Evolutionary conservation across 2,797 vertebrate species (phyloP).

Genomic region (Numenius phaeopus): DNA sequence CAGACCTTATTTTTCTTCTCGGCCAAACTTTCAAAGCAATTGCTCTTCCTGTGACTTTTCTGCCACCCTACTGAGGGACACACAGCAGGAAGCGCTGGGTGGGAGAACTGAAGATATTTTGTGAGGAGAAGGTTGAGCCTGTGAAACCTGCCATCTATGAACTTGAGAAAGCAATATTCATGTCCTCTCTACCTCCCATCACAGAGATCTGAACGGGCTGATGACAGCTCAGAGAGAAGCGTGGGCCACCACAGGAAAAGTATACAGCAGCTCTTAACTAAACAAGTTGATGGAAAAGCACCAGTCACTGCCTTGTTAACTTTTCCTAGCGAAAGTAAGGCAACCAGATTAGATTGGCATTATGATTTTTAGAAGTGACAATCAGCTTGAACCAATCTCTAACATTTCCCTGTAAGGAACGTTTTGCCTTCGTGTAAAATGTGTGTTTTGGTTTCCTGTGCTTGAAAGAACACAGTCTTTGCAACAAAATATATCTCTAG

Average conservation of each 20-base stretch:
- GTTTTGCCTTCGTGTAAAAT: background rate
- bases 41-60: background rate
- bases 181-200: background rate
- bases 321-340: background rate
- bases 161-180: background rate
- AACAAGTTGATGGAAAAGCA: background rate
- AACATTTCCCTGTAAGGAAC: background rate
- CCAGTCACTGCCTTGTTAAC: background rate
- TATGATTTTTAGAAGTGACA: background rate
- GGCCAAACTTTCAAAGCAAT: background rate
- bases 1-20: background rate
- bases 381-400: background rate
- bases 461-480: background rate
- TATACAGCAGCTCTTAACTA: background rate
- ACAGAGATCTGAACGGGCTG: background rate
- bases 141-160: slow-evolving; percentile 3
- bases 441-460: background rate
- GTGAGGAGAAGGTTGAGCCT: background rate
- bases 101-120: slow-evolving; percentile 1
- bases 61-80: background rate
- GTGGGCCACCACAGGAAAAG: background rate
- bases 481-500: background rate
- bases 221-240: background rate
- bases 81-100: background rate
- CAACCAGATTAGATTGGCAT: background rate